Conservation (phyloP, 1,140 invertebrate species). For the Coelopa frigida region DNA sequence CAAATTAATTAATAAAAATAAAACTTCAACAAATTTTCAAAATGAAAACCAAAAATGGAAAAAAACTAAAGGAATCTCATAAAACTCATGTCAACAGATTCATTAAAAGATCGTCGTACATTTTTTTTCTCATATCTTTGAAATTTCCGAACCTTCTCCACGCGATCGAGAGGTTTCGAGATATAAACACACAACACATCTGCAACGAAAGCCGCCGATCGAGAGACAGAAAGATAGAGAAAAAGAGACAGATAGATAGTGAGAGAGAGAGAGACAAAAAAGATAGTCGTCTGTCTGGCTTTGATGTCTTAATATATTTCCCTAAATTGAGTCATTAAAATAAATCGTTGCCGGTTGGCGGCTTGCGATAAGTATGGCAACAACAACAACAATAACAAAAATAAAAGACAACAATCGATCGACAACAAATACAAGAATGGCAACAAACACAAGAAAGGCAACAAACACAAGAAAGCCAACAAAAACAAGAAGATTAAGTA, state of each 20-base stretch:
- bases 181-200: too few relatives aligned
- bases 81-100: too few relatives aligned
- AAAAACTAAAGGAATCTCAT: too few relatives aligned
- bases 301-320: slow-evolving; percentile 44
- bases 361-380: slow-evolving; percentile 1
- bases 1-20: too few relatives aligned
- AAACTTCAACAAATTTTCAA: too few relatives aligned
- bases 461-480: neutral
- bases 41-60: too few relatives aligned
- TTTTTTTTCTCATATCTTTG: too few relatives aligned
- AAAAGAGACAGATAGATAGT: neutral
- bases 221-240: too few relatives aligned
- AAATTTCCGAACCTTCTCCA: too few relatives aligned
- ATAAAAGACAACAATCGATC: neutral
- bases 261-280: neutral
- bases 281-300: slow-evolving; percentile 21
- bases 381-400: slow-evolving; percentile 5
- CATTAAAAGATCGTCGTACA: too few relatives aligned
- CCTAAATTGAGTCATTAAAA: slow-evolving; percentile 44
- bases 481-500: slow-evolving; percentile 6
- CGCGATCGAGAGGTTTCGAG: too few relatives aligned
- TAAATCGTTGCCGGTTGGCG: slow-evolving; percentile 25
- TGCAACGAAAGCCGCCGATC: too few relatives aligned
- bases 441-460: neutral
- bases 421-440: neutral